These are phyloP conservation scores for Drosophila meridiana DNA, from an alignment of 2,888 invertebrate genomes.

Conservation along the genomic window DNA sequence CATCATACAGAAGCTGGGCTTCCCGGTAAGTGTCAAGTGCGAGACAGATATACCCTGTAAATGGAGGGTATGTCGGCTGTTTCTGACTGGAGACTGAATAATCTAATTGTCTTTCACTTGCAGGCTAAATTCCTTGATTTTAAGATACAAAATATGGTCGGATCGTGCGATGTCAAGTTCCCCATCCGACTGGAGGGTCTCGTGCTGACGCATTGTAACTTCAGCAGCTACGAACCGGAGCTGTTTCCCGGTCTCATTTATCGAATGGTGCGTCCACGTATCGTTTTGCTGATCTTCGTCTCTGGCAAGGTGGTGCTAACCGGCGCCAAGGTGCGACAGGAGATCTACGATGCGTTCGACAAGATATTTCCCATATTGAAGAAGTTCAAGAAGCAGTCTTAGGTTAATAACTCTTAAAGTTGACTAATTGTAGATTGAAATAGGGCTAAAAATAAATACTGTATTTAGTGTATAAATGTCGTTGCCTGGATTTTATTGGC, in stretches of 20 bases:
- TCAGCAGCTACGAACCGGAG: constrained; percentile 97
- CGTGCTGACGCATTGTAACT: constrained; percentile 91
- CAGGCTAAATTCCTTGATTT: constrained; percentile 93
- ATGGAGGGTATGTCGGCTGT: background rate
- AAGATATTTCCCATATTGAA: constrained; percentile 98
- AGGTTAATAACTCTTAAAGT: constrained; percentile 53
- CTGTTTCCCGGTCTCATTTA: constrained; percentile 99
- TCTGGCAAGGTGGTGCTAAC: constrained; percentile 99
- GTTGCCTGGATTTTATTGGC: constrained; percentile 44
- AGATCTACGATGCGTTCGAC: constrained; percentile 96
- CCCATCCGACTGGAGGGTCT: constrained; percentile 91
- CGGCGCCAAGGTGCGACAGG: constrained; percentile 96
- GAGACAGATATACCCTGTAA: background rate
- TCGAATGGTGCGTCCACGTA: constrained; percentile 98
- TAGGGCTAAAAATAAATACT: constrained; percentile 43
- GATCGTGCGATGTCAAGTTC: constrained; percentile 91
- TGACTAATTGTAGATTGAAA: constrained; percentile 54
- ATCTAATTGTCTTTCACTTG: constrained; percentile 63
- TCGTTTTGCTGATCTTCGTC: constrained; percentile 98
- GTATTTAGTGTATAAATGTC: constrained; percentile 45
- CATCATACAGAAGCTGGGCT: constrained; percentile 93
- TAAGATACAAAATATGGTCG: constrained; percentile 93
- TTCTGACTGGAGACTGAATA: too few species aligned
- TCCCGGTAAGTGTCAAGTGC: constrained; percentile 86
- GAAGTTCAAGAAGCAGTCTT: constrained; percentile 95